Evolutionary conservation across 2,888 invertebrate genomes (phyloP), one percentile per base, ranked within the genome.

Genomic region (Hedya salicella): DNA sequence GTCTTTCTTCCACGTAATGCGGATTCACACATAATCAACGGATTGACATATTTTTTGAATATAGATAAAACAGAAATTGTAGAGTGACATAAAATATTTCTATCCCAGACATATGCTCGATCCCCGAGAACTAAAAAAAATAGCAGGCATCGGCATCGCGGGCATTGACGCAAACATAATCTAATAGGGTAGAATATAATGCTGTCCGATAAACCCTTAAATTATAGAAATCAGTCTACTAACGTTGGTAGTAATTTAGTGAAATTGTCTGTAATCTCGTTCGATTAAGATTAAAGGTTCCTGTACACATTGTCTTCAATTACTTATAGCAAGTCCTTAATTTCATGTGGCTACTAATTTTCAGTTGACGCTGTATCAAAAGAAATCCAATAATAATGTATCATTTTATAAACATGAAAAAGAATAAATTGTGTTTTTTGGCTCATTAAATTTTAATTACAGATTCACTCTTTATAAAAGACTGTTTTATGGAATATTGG

Each of bases 281-380:
- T 13, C 14, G 11, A 14, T 14, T 17, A 11, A 6, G 25, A 44
- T 44, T 16, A 44, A 44, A 44, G 17, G 36, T 3, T n/a, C 16
- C 3, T 6, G 6, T 5, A 42, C 9, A 14, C 16, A 25, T 32
- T 52, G 17, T 42, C 13, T 16, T 32, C 2, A 56, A 17, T 21
- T 9, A 0, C 9, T 9, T 9, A 6, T 8, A 39, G 16, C 40
- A 32, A 32, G 8, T 14, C 25, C 40, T 54, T 40, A 30, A 54
- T 25, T 54, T 14, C 14, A n/a, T 11, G 42, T 11, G 19, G n/a
- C 25, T 30, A 46, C 56, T 46, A 57, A 57, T 46, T 44, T 44
- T 30, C 14, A 14, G 21, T 19, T 1, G 25, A n/a, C n/a, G 44
- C 16, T 42, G 36, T 30, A 62, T 36, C 48, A 62, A 40, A 48